Evolutionary conservation across 2,113 vertebrate genomes (phyloP).

Genomic region (western clawed frog (Xenopus tropicalis)): UCB_Xtro_10.0 CM004450.2:103463001-103463500

Average conservation of each 20-base stretch:
- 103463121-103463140: slow-evolving; percentile 31
- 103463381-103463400: slow-evolving; percentile 13
- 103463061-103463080: slow-evolving; percentile 48
- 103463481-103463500: too few relatives aligned
- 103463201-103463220: slow-evolving; percentile 42
- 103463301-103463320: slow-evolving; percentile 61
- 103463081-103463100: slow-evolving; percentile 33
- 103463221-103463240: slow-evolving; percentile 51
- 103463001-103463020: too few relatives aligned
- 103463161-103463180: slow-evolving; percentile 36
- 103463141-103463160: slow-evolving; percentile 46
- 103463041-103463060: slow-evolving; percentile 42
- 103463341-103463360: slow-evolving; percentile 52
- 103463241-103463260: slow-evolving; percentile 52
- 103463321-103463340: slow-evolving; percentile 50
- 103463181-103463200: slow-evolving; percentile 37
- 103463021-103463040: too few relatives aligned
- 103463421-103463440: too few relatives aligned
- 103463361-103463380: background rate
- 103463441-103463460: too few relatives aligned
- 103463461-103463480: too few relatives aligned
- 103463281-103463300: slow-evolving; percentile 54
- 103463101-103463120: slow-evolving; percentile 12
- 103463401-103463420: too few relatives aligned
- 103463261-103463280: slow-evolving; percentile 47